Evolutionary conservation across 1,140 invertebrate species (phyloP).

Genomic region (Drosophila sp.): DNA sequence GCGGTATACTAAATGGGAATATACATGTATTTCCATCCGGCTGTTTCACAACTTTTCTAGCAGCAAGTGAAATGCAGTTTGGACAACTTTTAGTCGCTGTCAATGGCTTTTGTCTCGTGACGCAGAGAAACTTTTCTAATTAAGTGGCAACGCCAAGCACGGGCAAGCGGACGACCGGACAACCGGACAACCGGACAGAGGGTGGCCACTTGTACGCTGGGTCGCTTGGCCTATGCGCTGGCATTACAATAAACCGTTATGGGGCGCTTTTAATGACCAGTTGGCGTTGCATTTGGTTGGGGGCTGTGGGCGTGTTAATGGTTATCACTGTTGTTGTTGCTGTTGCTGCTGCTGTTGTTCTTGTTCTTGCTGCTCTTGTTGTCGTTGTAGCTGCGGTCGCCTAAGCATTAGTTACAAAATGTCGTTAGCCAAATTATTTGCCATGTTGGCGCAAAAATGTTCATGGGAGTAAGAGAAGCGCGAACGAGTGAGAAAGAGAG

Average conservation of each 20-base stretch:
- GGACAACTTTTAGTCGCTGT: conserved; percentile 68
- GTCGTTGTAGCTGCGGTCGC: conserved; percentile 57
- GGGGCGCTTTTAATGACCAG: conserved; percentile 77
- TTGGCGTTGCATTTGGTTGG: conserved; percentile 64
- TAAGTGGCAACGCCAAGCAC: conserved; percentile 69
- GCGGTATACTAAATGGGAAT: not conserved
- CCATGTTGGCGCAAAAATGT: conserved; percentile 78
- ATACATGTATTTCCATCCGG: not conserved
- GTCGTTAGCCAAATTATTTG: conserved; percentile 83
- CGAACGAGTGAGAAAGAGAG: not conserved
- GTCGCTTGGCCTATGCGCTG: conserved; percentile 65
- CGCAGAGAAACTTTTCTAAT: conserved; percentile 79
- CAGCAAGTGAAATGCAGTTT: conserved; percentile 44
- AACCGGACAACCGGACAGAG: conserved; percentile 1
- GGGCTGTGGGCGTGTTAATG: conserved; percentile 66
- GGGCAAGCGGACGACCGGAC: conserved; percentile 3
- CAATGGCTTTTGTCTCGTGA: conserved; percentile 81
- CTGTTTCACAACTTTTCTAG: conserved; percentile 9
- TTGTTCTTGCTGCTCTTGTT: conserved; percentile 53
- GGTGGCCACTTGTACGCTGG: conserved; percentile 59
- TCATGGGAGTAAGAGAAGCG: conserved; percentile 31
- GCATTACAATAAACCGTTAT: conserved; percentile 81
- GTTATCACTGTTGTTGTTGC: conserved; percentile 68
- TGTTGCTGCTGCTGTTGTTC: too few species aligned
- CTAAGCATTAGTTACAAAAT: conserved; percentile 78